A percentile compares a stretch with the other conserved stretches of the same genome.
Conservation (phyloP, 2,797 vertebrate genomes). For the Catostomus latipinnis region DNA sequence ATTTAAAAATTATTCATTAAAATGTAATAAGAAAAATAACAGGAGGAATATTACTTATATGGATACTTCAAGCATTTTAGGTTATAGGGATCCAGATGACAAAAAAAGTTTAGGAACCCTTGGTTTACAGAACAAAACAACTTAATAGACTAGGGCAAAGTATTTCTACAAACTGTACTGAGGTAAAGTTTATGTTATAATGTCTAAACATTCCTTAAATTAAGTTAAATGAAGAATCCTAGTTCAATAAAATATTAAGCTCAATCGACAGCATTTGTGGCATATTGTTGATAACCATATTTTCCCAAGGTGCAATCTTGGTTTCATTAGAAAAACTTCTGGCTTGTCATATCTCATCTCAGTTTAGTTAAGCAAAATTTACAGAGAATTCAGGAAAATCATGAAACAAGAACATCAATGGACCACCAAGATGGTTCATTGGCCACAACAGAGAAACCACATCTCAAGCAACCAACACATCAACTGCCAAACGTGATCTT, state of each 20-base stretch:
- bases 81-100: no score
- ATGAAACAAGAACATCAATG: not conserved
- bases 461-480: not conserved
- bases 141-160: not conserved
- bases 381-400: not conserved
- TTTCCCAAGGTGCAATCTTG: not conserved
- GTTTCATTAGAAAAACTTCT: not conserved
- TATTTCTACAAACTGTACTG: slow-evolving; percentile 5
- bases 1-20: no score
- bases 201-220: not conserved
- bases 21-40: no score
- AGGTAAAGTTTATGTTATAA: not conserved
- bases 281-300: no score
- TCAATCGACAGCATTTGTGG: no score
- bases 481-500: slow-evolving; percentile 44
- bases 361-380: slow-evolving; percentile 8
- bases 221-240: not conserved
- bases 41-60: no score
- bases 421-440: not conserved
- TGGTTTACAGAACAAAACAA: not conserved
- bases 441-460: slow-evolving; percentile 1
- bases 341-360: not conserved
- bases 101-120: no score
- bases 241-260: no score
- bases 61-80: no score